Percentiles rank a stretch among this genome's conserved stretches.
phyloP scores from a whole-genome alignment of 2,888 invertebrate genomes.

The Trichopria drosophilae region DNA sequence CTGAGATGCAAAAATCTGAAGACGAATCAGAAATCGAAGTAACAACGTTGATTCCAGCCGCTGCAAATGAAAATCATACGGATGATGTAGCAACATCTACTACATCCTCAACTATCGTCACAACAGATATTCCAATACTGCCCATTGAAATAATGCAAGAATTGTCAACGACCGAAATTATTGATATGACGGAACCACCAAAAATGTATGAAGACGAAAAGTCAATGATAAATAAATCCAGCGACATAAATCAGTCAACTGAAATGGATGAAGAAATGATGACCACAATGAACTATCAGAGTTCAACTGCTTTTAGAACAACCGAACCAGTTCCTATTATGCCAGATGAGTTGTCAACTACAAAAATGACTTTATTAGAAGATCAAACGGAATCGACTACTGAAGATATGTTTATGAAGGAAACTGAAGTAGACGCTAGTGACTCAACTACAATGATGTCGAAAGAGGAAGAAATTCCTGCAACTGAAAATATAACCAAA shows the following conservation, averaged over 20 bases:
- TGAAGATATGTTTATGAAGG: too few species aligned
- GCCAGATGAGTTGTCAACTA: constrained; percentile 53
- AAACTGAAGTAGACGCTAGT: constrained; percentile 21
- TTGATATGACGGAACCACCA: constrained; percentile 35
- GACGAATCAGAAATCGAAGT: constrained; percentile 14
- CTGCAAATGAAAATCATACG: constrained; percentile 32
- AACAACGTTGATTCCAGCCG: constrained; percentile 2
- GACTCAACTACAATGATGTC: neutral
- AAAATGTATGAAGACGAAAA: constrained; percentile 14
- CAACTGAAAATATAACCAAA: constrained; percentile 1
- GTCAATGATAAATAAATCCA: constrained; percentile 28
- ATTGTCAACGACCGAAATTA: constrained; percentile 46
- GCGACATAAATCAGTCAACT: constrained; percentile 6
- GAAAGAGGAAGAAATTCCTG: neutral
- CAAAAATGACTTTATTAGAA: constrained; percentile 30
- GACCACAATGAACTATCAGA: constrained; percentile 31
- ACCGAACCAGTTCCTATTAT: constrained; percentile 52
- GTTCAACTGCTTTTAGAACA: constrained; percentile 42
- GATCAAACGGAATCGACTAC: constrained; percentile 17
- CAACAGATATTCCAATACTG: constrained; percentile 50
- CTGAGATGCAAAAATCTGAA: too few species aligned
- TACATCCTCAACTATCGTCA: too few species aligned
- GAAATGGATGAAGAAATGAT: constrained; percentile 33
- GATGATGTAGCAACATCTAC: too few species aligned
- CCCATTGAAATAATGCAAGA: constrained; percentile 54